Percentiles rank a stretch among this genome's conserved stretches.
Conservation (phyloP, 2,113 vertebrate genomes). For the Myanophis thanlyinensis region DNA sequence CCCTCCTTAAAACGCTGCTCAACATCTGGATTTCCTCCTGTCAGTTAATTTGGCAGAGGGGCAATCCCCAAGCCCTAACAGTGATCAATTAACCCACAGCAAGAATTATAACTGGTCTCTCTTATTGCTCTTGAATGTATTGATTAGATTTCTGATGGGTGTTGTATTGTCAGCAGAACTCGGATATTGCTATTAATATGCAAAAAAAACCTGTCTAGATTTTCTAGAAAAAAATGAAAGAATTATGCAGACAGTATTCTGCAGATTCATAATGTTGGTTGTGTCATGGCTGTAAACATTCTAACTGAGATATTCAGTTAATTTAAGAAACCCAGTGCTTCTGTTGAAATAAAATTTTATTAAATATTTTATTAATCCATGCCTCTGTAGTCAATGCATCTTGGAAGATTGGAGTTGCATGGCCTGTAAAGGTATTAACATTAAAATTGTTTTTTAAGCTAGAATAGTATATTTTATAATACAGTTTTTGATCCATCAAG, state of each 20-base stretch:
- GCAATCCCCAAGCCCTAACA: background rate
- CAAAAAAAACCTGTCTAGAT: background rate
- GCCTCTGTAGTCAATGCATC: background rate
- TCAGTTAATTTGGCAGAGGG: background rate
- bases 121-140: background rate
- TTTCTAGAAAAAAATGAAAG: background rate
- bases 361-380: background rate
- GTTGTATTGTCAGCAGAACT: background rate
- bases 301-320: background rate
- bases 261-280: background rate
- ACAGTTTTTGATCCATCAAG: background rate
- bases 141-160: background rate
- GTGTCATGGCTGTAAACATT: background rate
- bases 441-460: background rate
- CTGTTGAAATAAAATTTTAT: background rate
- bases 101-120: background rate
- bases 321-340: background rate
- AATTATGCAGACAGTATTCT: background rate
- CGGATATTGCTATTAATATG: background rate
- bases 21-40: background rate
- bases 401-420: background rate
- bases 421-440: background rate
- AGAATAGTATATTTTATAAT: background rate
- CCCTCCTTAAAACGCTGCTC: background rate
- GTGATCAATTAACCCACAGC: background rate